Base-by-base conservation (phyloP, 2,888 invertebrate species). In the Eucriotettix oculatus region DNA sequence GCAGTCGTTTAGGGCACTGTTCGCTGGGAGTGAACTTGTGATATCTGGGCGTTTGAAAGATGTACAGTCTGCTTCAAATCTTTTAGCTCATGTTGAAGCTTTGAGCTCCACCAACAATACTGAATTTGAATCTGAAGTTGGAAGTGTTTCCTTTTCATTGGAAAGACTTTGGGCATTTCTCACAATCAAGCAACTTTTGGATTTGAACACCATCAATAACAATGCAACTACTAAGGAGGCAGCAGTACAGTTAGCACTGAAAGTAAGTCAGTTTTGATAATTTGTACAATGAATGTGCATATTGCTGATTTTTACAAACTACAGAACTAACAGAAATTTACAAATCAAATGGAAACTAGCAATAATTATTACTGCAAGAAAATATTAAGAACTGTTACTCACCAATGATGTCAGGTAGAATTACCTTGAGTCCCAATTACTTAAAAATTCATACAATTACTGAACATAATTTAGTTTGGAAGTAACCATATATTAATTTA, bases 161-260 rank as follows among this genome's bases (percentile, higher is more conserved):
- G 80, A 82, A 69, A 72, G 80, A 43, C 70, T 84, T 58, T 85
- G 85, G 84, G 83, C 84, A 1, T 85, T 84, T 69, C 73, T 84
- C 64, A 83, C 80, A 52, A 79, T 86, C 60, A 79, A 80, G 65
- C 82, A 85, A 67, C 72, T 84, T 60, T 69, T 85, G 55, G 80
- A 83, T 16, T 16, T 14, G 16, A 48, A 48, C 48, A n/a, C 48
- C 48, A n/a, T 3, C 2, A 48, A n/a, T 48, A 12, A 12, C 48
- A 48, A 48, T n/a, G 48, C 12, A 12, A 48, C 48, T n/a, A n/a
- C n/a, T 9, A 48, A 48, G 48, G 9, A 48, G 1, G 9, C 2
- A 12, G 48, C 48, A 12, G n/a, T 14, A n/a, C 48, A 48, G 48
- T n/a, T 48, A n/a, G 48, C 48, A n/a, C 9, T 48, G 14, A 48